Conservation (phyloP, 2,113 vertebrate species). For the Alligator mississippiensis region DNA sequence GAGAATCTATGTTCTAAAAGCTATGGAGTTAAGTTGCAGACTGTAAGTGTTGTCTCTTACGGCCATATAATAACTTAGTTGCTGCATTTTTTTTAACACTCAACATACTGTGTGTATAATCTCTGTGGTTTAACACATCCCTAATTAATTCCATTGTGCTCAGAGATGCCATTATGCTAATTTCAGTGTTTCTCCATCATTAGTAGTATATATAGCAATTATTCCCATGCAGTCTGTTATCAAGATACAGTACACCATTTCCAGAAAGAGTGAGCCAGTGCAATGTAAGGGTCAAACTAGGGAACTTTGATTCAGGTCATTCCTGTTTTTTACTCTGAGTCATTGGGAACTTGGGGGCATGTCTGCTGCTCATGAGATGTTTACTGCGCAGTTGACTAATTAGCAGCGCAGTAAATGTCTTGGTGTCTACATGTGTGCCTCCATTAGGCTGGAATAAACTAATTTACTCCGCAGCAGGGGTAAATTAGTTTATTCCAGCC, state of each 20-base stretch:
- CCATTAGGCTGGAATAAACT: no score
- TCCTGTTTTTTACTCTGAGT: accelerated
- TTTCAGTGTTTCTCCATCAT: neutral
- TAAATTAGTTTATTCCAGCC: no score
- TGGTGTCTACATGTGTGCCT: no score
- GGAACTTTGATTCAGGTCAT: neutral
- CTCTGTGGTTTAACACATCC: neutral
- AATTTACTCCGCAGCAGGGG: no score
- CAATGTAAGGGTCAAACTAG: accelerated
- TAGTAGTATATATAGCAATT: accelerated
- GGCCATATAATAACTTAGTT: neutral
- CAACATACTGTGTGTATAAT: neutral
- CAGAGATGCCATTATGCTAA: neutral
- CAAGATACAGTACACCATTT: accelerated
- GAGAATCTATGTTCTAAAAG: constrained; percentile 30
- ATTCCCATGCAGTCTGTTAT: accelerated
- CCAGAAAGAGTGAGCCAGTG: neutral
- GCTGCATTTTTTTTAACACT: neutral
- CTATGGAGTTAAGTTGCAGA: neutral
- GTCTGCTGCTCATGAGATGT: neutral
- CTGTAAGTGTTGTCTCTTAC: neutral
- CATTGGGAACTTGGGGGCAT: accelerated
- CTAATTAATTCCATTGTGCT: neutral
- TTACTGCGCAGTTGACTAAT: no score
- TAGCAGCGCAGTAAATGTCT: no score